Percentiles rank a stretch among this genome's conserved stretches.
Conservation (phyloP, 1,140 invertebrate species). For the Luehdorfia chinensis region DNA sequence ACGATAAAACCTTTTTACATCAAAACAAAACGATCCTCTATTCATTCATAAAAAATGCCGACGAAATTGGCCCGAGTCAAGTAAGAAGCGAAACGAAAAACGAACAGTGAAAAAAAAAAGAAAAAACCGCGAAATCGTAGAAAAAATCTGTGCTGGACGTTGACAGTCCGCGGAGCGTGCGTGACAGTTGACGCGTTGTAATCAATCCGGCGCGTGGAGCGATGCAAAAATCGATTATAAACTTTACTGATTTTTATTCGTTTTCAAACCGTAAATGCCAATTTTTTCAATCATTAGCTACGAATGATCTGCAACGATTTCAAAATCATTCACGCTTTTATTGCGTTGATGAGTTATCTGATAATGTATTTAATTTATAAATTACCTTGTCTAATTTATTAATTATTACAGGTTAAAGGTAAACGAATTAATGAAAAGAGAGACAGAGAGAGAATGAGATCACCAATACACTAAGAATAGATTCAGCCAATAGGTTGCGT, state of each 20-base stretch:
- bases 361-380: too few species aligned
- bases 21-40: constrained; percentile 30
- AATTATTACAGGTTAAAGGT: too few species aligned
- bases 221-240: constrained; percentile 56
- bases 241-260: constrained; percentile 12
- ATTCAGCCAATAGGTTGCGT: too few species aligned
- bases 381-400: too few species aligned
- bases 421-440: too few species aligned
- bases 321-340: too few species aligned
- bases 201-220: constrained; percentile 43
- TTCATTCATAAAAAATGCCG: constrained; percentile 39
- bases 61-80: constrained; percentile 39
- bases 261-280: constrained; percentile 13
- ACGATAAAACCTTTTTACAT: constrained; percentile 37
- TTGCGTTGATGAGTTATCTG: too few species aligned
- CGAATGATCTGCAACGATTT: neutral
- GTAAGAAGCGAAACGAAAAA: constrained; percentile 33
- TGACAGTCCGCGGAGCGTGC: constrained; percentile 44
- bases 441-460: too few species aligned
- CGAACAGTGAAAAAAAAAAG: constrained; percentile 36
- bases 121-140: constrained; percentile 28
- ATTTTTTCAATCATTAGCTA: constrained; percentile 14
- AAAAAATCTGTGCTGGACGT: constrained; percentile 55
- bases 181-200: constrained; percentile 50
- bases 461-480: too few species aligned